phyloP scores from a whole-genome alignment of 1,140 invertebrate genomes.

The Oedothorax gibbosus region DNA sequence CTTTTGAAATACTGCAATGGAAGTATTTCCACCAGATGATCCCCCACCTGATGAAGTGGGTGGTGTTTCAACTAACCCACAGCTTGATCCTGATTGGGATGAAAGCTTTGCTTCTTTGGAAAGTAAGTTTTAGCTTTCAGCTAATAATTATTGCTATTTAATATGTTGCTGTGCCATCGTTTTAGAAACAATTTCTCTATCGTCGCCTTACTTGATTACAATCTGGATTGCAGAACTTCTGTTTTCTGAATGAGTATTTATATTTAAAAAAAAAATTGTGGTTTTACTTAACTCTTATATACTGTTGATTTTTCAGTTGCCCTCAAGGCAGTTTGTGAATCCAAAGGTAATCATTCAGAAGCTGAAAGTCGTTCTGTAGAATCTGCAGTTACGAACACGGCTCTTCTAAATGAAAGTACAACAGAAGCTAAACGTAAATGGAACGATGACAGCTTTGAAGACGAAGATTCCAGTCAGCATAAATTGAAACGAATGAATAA shows the following conservation, averaged over 20 bases:
- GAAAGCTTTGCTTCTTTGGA: slow-evolving; percentile 53
- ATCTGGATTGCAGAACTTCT: too few species aligned
- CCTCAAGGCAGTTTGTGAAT: slow-evolving; percentile 47
- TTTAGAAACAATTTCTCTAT: too few species aligned
- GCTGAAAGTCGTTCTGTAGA: slow-evolving; percentile 10
- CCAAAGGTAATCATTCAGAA: slow-evolving; percentile 22
- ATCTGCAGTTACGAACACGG: neutral
- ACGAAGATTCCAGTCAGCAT: slow-evolving; percentile 4
- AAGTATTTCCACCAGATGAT: slow-evolving; percentile 60
- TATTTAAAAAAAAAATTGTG: too few species aligned
- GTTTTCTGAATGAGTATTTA: too few species aligned
- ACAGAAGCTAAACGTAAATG: slow-evolving; percentile 44
- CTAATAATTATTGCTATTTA: too few species aligned
- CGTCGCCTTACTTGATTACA: too few species aligned
- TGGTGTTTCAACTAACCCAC: slow-evolving; percentile 29
- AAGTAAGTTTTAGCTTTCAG: slow-evolving; percentile 29
- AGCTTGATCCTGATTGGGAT: slow-evolving; percentile 55
- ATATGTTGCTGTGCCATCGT: too few species aligned
- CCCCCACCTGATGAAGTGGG: slow-evolving; percentile 38
- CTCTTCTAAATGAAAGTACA: slow-evolving; percentile 42
- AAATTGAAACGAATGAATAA: slow-evolving; percentile 44
- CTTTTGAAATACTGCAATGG: slow-evolving; percentile 36
- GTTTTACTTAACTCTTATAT: neutral
- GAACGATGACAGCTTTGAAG: slow-evolving; percentile 20
- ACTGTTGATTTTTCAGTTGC: slow-evolving; percentile 27